phyloP scores from a whole-genome alignment of 2,797 vertebrate species.

The Pseudochirops corinnae region DNA sequence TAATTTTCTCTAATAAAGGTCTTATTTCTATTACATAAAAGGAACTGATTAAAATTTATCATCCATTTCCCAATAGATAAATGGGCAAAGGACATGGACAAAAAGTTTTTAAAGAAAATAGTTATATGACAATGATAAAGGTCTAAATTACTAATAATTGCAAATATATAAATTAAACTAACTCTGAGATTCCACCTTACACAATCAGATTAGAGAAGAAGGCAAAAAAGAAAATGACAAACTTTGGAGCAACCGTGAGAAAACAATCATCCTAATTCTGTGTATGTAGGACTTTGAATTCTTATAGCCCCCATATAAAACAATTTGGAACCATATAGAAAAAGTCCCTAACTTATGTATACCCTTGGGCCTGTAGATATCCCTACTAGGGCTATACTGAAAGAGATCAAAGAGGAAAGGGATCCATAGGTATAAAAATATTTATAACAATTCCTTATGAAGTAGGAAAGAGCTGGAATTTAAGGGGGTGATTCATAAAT shows the following conservation, averaged over 20 bases:
- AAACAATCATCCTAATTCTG: background rate
- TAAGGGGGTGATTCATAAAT: background rate
- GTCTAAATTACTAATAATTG: background rate
- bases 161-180: background rate
- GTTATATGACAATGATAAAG: background rate
- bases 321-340: background rate
- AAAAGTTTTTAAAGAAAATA: background rate
- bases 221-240: background rate
- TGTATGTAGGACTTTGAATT: background rate
- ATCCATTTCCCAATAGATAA: background rate
- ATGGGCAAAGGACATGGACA: too few species aligned
- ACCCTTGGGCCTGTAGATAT: too few species aligned
- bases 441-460: background rate
- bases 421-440: background rate
- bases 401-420: background rate
- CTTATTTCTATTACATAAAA: background rate
- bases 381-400: background rate
- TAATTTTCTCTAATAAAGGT: background rate
- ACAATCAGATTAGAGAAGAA: background rate
- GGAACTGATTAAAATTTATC: background rate
- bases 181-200: background rate
- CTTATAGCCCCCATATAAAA: background rate
- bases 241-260: background rate
- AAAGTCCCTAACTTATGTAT: background rate
- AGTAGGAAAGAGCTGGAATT: background rate